phyloP scores from a whole-genome alignment of 1,140 invertebrate species.

The Penaeus japonicus region DNA sequence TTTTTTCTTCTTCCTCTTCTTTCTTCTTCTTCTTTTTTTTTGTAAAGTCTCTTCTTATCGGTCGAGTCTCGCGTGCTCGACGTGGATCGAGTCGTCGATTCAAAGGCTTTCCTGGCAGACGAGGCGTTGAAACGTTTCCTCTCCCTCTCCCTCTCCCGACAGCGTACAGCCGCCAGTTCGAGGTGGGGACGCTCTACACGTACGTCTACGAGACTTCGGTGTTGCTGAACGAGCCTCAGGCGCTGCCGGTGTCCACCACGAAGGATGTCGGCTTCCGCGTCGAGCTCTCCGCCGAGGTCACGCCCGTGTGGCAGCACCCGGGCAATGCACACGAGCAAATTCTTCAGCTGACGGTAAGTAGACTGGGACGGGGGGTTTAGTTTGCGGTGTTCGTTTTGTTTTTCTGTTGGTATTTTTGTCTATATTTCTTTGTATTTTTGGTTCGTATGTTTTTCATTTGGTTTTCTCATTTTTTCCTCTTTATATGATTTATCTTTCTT shows the following conservation, averaged over 20 bases:
- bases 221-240: constrained; percentile 67
- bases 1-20: background rate
- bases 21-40: background rate
- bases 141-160: background rate
- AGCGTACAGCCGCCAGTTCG: constrained; percentile 62
- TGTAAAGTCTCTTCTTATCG: background rate
- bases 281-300: constrained; percentile 65
- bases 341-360: constrained; percentile 61
- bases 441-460: background rate
- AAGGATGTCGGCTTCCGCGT: constrained; percentile 71
- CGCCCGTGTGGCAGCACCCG: constrained; percentile 69
- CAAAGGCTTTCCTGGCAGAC: background rate
- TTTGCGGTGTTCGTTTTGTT: background rate
- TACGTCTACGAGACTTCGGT: constrained; percentile 67
- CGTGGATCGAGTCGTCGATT: background rate
- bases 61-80: too few relatives aligned
- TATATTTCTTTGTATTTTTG: background rate
- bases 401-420: background rate
- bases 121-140: background rate
- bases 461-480: too few relatives aligned
- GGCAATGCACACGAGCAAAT: constrained; percentile 63
- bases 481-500: too few relatives aligned
- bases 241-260: constrained; percentile 59
- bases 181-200: constrained; percentile 62
- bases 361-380: background rate